A percentile compares a stretch with the other conserved stretches of the same genome.
These are phyloP conservation scores for Zhuqinia jingwanae DNA, from an alignment of 2,888 invertebrate genomes.

Conservation along the genomic window DNA sequence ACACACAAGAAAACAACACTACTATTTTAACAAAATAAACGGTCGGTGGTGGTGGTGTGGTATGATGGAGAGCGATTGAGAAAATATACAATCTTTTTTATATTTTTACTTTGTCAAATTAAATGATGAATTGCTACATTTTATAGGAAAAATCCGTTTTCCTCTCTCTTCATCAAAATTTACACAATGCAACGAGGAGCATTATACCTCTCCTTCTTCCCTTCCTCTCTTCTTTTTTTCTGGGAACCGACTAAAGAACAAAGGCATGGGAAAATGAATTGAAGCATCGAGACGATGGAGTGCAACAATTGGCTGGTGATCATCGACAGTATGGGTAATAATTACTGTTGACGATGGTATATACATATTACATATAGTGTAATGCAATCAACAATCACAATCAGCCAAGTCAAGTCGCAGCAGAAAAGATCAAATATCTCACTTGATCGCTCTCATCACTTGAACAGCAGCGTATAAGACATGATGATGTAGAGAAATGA, in stretches of 20 bases:
- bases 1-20: background rate
- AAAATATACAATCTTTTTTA: background rate
- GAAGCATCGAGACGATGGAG: background rate
- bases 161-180: constrained; percentile 9
- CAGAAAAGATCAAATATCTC: constrained; percentile 24
- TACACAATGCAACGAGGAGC: background rate
- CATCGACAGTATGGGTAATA: background rate
- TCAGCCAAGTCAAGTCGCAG: background rate
- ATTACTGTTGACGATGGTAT: too few species aligned
- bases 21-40: background rate
- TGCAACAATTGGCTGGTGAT: constrained; percentile 24
- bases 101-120: background rate
- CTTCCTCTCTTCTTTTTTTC: background rate
- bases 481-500: background rate
- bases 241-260: constrained; percentile 19
- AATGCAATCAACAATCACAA: background rate
- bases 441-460: constrained; percentile 45
- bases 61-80: too few species aligned
- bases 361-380: background rate
- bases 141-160: background rate
- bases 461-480: background rate
- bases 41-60: background rate
- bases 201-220: background rate
- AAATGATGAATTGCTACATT: constrained; percentile 4
- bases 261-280: constrained; percentile 31